Evolutionary conservation across 2,797 vertebrate species (phyloP).

Genomic region (Pteropus rufus): DNA sequence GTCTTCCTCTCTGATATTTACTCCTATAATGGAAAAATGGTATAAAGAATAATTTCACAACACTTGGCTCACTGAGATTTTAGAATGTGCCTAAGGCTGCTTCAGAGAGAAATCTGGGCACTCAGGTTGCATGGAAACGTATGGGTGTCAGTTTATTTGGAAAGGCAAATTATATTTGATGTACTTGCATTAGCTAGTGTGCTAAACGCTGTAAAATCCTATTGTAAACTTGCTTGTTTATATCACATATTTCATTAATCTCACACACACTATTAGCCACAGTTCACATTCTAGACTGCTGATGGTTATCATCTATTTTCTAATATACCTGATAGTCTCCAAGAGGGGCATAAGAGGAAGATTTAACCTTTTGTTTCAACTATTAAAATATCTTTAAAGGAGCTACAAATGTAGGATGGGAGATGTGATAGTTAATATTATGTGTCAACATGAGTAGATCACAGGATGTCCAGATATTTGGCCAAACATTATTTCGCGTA

Average conservation of each 20-base stretch:
- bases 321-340: neutral
- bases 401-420: neutral
- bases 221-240: neutral
- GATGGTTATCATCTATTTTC: neutral
- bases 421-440: rapidly evolving
- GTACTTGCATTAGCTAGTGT: neutral
- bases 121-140: neutral
- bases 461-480: neutral
- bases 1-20: conserved; percentile 29
- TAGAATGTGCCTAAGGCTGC: neutral
- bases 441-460: neutral
- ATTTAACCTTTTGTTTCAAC: no score
- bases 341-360: no score
- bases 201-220: neutral
- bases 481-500: no score
- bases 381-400: neutral
- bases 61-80: conserved; percentile 35
- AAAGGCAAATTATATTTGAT: conserved; percentile 48
- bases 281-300: neutral
- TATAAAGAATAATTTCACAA: conserved; percentile 34
- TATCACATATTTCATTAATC: neutral
- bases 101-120: neutral
- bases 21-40: neutral
- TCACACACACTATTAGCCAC: neutral
- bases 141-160: neutral